Evolutionary conservation across 2,888 invertebrate genomes (phyloP), one percentile per base, ranked within the genome.

Genomic region (Andrena marginata): DNA sequence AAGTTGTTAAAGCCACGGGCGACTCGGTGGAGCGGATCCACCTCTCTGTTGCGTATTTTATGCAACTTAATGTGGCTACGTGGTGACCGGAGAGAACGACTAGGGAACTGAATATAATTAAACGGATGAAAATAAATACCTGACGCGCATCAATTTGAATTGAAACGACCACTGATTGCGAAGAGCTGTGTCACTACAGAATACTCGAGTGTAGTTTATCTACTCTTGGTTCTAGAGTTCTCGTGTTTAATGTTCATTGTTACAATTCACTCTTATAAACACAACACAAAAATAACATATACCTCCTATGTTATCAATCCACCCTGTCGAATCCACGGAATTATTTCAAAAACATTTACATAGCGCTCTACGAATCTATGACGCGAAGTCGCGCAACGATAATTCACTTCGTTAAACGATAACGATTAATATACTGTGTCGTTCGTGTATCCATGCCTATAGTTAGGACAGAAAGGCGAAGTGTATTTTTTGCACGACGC

Each of bases 351-450:
- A 16, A 54, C 31, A 78, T 69, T 74, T 65, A 35, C 59, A 70
- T 69, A 64, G 42, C 23, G 23, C 7, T 23, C 23, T 64, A 65
- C 10, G 60, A 70, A 51, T 56, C 42, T 68, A 42, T 42, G 20
- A 8, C 8, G 20, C n/a, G 23, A 10, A 59, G 56, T 26, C 33
- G 42, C 35, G 67, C 63, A 63, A 51, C 72, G 68, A 80, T 29
- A 68, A 35, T 63, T 74, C 59, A 48, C 64, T 60, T 70, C 64
- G 59, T 70, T 56, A 64, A 72, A 73, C 35, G 48, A 35, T 64
- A 20, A 23, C 64, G 74, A 74, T 79, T 79, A 74, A 35, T 74
- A 74, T 79, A 74, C 69, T 64, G 69, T 20, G 59, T 59, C 29
- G 74, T 31, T 16, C 51, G 49, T 26, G 13, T 26, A 20, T 16